Conservation (phyloP, 2,797 vertebrate species). For the Sebastes kiyomatsui region DNA sequence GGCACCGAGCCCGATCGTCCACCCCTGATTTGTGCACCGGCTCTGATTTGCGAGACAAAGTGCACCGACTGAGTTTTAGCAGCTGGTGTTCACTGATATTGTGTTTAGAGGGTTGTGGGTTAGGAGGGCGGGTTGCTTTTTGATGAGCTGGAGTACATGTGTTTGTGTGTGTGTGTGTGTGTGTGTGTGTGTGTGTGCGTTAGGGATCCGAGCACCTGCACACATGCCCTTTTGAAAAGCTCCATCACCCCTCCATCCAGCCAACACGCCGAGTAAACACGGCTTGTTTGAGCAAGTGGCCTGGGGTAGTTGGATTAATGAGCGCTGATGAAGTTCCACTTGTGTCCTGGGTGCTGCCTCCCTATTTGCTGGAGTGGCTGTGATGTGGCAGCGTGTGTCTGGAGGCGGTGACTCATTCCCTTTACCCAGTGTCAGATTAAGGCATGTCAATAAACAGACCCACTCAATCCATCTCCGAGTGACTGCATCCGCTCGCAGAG, state of each 20-base stretch:
- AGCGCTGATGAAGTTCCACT: conserved; percentile 84
- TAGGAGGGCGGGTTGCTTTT: conserved; percentile 15
- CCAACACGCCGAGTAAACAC: conserved; percentile 76
- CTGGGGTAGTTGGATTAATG: conserved; percentile 80
- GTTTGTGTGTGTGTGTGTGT: conserved; percentile 6
- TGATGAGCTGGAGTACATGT: conserved; percentile 41
- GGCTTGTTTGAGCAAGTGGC: conserved; percentile 79
- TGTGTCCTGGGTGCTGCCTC: conserved; percentile 67
- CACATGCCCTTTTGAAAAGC: conserved; percentile 72
- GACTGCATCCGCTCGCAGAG: conserved; percentile 77
- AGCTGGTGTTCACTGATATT: conserved; percentile 62
- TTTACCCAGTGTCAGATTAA: conserved; percentile 85
- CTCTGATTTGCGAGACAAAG: conserved; percentile 59
- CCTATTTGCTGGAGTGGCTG: conserved; percentile 74
- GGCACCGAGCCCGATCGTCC: conserved; percentile 41
- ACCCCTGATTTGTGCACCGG: conserved; percentile 32
- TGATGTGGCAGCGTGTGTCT: conserved; percentile 68
- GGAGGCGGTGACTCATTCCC: conserved; percentile 81
- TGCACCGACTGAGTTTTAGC: conserved; percentile 45
- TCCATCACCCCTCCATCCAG: conserved; percentile 64
- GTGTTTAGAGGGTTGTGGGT: conserved; percentile 45
- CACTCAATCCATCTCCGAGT: conserved; percentile 85
- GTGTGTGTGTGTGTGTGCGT: conserved; percentile 10
- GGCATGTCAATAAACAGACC: conserved; percentile 86
- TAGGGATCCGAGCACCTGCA: conserved; percentile 64